A percentile compares a stretch with the other conserved stretches of the same genome.
phyloP scores from a whole-genome alignment of 1,140 invertebrate species.

The Maconellicoccus hirsutus region DNA sequence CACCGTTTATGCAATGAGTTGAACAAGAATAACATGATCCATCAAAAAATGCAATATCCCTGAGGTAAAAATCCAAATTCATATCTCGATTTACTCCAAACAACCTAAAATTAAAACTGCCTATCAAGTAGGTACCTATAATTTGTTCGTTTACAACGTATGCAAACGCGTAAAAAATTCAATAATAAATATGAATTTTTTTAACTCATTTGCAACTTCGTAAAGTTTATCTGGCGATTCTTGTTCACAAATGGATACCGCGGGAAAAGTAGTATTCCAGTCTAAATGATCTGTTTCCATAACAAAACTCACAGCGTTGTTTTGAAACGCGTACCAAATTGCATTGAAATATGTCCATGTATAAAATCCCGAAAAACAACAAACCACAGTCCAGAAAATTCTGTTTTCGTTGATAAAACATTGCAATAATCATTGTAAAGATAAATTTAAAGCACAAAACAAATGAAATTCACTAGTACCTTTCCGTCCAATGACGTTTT shows the following conservation, averaged over 20 bases:
- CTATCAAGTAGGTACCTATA: background rate
- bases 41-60: conserved; percentile 51
- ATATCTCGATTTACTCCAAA: conserved; percentile 51
- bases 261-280: conserved; percentile 57
- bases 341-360: conserved; percentile 27
- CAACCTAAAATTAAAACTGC: conserved; percentile 36
- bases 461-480: too few species aligned
- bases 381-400: conserved; percentile 30
- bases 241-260: conserved; percentile 52
- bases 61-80: conserved; percentile 52
- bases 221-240: conserved; percentile 32
- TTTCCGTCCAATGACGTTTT: conserved; percentile 38
- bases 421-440: conserved; percentile 14
- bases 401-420: conserved; percentile 24
- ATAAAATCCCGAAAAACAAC: conserved; percentile 28
- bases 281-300: conserved; percentile 37
- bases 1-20: conserved; percentile 22
- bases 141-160: conserved; percentile 3
- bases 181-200: background rate
- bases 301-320: conserved; percentile 33
- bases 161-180: too few species aligned
- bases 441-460: conserved; percentile 23
- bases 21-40: conserved; percentile 42
- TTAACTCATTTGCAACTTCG: conserved; percentile 27
- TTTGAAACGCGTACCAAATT: conserved; percentile 30